Percentiles rank a stretch among this genome's conserved stretches.
These are phyloP conservation scores for Pterobdella sp. DNA, from an alignment of 2,888 invertebrate species.

Conservation along the genomic window DNA sequence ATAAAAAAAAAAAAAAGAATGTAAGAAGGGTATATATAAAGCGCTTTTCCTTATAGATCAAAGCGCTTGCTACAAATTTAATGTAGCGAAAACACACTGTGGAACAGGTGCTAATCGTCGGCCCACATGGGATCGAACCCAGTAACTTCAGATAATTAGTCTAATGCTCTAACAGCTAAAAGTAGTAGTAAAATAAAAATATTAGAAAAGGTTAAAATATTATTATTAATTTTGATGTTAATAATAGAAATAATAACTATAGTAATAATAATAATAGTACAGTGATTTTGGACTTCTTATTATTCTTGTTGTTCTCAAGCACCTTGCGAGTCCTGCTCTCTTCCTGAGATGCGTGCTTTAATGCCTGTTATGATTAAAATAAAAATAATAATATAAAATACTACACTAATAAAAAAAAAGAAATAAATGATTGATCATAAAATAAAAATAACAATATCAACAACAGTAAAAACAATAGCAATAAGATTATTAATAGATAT, in stretches of 20 bases:
- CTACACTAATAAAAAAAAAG: not conserved
- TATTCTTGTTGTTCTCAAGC: conserved; percentile 77
- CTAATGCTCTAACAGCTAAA: not conserved
- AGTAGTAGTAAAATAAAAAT: not conserved
- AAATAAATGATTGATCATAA: not conserved
- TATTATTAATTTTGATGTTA: not conserved
- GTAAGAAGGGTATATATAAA: not conserved
- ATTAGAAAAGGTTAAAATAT: not conserved
- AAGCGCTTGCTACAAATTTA: too few species aligned
- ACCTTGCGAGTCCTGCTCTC: conserved; percentile 90
- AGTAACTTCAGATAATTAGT: not conserved
- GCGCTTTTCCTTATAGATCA: too few species aligned
- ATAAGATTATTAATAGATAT: conserved; percentile 8
- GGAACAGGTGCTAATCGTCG: too few species aligned
- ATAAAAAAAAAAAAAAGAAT: conserved; percentile 31
- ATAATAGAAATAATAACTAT: conserved; percentile 5
- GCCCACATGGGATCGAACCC: too few species aligned
- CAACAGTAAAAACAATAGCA: not conserved
- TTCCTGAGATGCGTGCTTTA: conserved; percentile 75
- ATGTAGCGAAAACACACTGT: too few species aligned
- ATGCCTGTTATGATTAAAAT: conserved; percentile 54
- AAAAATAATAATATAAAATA: conserved; percentile 10
- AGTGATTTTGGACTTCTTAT: conserved; percentile 82
- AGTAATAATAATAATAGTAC: conserved; percentile 58
- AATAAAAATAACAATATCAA: too few species aligned